Evolutionary conservation across 1,140 invertebrate species (phyloP).

Genomic region (Papilio aristodemus): DNA sequence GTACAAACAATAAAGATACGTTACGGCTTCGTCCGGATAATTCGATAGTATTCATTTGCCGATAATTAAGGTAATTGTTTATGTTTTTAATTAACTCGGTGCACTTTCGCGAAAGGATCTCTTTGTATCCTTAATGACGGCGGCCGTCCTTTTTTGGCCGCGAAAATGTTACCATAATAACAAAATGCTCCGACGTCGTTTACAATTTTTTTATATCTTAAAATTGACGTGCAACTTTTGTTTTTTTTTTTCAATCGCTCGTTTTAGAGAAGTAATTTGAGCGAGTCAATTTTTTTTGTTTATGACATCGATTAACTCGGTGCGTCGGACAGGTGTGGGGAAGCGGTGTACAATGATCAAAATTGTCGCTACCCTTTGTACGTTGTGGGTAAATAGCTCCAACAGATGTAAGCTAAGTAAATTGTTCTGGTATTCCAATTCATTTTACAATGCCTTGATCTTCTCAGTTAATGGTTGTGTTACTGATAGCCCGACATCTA

Average conservation of each 20-base stretch:
- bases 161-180: conserved; percentile 18
- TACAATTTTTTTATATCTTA: conserved; percentile 10
- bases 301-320: neutral
- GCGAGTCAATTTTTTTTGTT: neutral
- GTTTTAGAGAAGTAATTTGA: neutral
- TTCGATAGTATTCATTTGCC: conserved; percentile 38
- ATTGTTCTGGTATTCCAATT: conserved; percentile 4
- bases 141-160: conserved; percentile 19
- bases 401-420: neutral
- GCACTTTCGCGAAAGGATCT: conserved; percentile 29
- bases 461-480: neutral
- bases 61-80: conserved; percentile 43
- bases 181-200: neutral
- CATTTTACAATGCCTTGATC: neutral
- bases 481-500: conserved; percentile 4
- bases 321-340: neutral
- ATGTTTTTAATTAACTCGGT: conserved; percentile 39
- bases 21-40: conserved; percentile 12
- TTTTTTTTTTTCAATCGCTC: neutral
- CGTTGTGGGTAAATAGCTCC: too few relatives aligned
- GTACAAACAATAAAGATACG: neutral
- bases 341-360: neutral
- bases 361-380: conserved; percentile 15
- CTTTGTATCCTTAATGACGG: conserved; percentile 16
- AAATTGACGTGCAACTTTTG: conserved; percentile 2